Evolutionary conservation across 2,113 vertebrate species (phyloP).

Genomic region (Atlantisia rogersi): DNA sequence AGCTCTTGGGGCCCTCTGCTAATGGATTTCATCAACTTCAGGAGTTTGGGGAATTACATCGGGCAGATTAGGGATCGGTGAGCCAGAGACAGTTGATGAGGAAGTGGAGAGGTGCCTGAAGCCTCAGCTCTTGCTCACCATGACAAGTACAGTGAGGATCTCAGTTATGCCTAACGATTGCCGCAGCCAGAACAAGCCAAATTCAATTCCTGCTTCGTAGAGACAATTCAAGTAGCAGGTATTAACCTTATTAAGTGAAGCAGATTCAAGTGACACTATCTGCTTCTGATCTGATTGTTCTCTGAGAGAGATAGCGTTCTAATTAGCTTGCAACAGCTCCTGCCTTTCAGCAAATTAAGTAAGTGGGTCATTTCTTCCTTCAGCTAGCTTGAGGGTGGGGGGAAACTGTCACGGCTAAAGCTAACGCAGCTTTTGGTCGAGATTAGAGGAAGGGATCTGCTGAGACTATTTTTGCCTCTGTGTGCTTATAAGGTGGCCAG

Average conservation of each 20-base stretch:
- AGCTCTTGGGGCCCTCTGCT: neutral
- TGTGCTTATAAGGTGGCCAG: neutral
- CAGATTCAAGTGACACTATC: neutral
- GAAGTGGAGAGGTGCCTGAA: neutral
- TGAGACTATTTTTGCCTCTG: neutral
- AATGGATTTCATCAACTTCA: neutral
- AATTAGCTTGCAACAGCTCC: slow-evolving; percentile 16
- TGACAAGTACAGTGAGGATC: neutral
- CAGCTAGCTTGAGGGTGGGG: neutral
- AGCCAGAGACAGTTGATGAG: neutral
- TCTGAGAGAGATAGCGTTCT: neutral
- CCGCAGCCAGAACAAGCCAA: neutral
- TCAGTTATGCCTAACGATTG: accelerated
- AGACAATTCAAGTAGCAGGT: neutral
- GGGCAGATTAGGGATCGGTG: neutral
- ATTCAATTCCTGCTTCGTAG: neutral
- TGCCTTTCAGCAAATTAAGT: slow-evolving; percentile 8
- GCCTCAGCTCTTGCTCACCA: neutral
- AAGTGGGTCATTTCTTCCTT: slow-evolving; percentile 33
- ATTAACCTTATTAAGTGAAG: slow-evolving; percentile 1
- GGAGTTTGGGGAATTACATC: neutral
- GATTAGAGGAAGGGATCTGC: neutral
- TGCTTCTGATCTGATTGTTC: slow-evolving; percentile 10
- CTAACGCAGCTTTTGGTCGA: neutral
- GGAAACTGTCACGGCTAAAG: neutral